These are phyloP conservation scores for Erebia aethiops DNA, from an alignment of 2,888 invertebrate genomes.

Conservation along the genomic window DNA sequence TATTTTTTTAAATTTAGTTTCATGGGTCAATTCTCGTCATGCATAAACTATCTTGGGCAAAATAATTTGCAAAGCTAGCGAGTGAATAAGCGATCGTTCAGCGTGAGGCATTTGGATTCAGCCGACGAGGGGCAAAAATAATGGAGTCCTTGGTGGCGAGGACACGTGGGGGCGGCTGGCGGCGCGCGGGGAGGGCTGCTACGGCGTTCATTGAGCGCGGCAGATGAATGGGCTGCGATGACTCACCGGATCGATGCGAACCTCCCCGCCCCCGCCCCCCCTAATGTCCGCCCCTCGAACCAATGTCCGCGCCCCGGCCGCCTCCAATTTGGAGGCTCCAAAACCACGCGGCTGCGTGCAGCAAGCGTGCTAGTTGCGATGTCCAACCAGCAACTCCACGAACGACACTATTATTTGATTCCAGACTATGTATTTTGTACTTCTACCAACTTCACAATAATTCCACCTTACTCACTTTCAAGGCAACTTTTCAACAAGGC, in stretches of 20 bases:
- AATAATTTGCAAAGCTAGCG: slow-evolving; percentile 41
- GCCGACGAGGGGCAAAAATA: slow-evolving; percentile 63
- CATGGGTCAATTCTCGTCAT: too few relatives aligned
- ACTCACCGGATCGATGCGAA: slow-evolving; percentile 77
- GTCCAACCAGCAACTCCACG: slow-evolving; percentile 11
- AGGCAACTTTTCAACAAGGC: too few relatives aligned
- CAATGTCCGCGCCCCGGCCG: not conserved
- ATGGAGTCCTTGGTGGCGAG: slow-evolving; percentile 76
- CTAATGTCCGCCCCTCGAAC: slow-evolving; percentile 34
- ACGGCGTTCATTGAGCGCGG: slow-evolving; percentile 78
- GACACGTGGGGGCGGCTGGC: slow-evolving; percentile 50
- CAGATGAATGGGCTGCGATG: slow-evolving; percentile 78
- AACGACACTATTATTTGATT: too few relatives aligned
- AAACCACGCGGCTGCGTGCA: slow-evolving; percentile 39
- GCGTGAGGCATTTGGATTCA: slow-evolving; percentile 63
- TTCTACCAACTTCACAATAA: too few relatives aligned
- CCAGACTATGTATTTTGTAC: too few relatives aligned
- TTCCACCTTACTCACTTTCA: too few relatives aligned
- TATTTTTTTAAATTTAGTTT: too few relatives aligned
- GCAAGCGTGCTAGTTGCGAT: not conserved
- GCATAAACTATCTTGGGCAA: too few relatives aligned
- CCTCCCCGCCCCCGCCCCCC: slow-evolving; percentile 42
- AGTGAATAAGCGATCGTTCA: slow-evolving; percentile 34
- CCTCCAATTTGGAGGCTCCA: slow-evolving; percentile 41
- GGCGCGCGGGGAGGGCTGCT: slow-evolving; percentile 51